A percentile compares a stretch with the other conserved stretches of the same genome.
Evolutionary conservation across 2,888 invertebrate species (phyloP).

Genomic region (Dynastes hyllus): DNA sequence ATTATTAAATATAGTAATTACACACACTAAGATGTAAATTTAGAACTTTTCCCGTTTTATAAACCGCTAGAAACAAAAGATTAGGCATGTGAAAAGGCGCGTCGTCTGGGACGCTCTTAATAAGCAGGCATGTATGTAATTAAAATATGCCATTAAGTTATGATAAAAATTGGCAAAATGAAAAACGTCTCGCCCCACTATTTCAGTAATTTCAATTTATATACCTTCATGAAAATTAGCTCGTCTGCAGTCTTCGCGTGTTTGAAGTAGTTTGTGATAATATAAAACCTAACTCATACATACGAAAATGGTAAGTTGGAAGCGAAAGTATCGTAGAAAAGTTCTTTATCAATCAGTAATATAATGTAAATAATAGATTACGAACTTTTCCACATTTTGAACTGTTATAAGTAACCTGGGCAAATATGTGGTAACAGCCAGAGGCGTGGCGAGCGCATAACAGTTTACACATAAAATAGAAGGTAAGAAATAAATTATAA

Average conservation of each 20-base stretch:
- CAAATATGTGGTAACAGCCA: too few relatives aligned
- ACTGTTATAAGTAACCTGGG: too few relatives aligned
- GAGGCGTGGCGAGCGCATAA: too few relatives aligned
- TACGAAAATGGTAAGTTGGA: conserved; percentile 26
- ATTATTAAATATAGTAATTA: conserved; percentile 31
- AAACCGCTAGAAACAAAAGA: conserved; percentile 41
- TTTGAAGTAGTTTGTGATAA: background rate
- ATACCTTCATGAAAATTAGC: conserved; percentile 30
- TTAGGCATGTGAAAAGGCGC: background rate
- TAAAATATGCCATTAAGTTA: conserved; percentile 34
- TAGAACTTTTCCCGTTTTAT: conserved; percentile 25
- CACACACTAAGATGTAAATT: conserved; percentile 1
- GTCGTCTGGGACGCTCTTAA: background rate
- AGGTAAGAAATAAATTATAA: too few relatives aligned
- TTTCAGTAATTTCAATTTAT: conserved; percentile 34
- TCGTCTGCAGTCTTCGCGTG: conserved; percentile 27
- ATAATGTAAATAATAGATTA: too few relatives aligned
- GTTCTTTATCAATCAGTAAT: too few relatives aligned
- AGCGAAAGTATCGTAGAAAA: background rate
- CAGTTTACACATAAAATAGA: too few relatives aligned
- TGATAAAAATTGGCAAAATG: conserved; percentile 22
- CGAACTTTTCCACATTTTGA: too few relatives aligned
- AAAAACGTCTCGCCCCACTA: conserved; percentile 28
- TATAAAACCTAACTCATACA: background rate
- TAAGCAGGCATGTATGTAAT: conserved; percentile 6